Evolutionary conservation across 2,888 invertebrate species (phyloP).

Genomic region (Ochlodes sylvanus): DNA sequence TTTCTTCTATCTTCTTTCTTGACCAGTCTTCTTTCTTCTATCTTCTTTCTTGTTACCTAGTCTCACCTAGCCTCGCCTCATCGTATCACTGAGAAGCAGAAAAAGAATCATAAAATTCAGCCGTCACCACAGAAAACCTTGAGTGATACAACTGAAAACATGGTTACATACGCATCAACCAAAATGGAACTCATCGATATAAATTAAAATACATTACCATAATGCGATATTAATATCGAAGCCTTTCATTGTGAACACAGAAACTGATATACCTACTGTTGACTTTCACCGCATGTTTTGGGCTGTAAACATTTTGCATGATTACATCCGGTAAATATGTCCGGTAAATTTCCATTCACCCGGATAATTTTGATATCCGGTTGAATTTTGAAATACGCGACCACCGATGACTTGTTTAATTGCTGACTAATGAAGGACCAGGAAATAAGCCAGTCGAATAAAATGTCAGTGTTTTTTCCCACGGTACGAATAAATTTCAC

Average conservation of each 20-base stretch:
- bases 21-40: too few relatives aligned
- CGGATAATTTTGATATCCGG: constrained; percentile 36
- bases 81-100: too few relatives aligned
- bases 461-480: too few relatives aligned
- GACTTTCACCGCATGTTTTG: constrained; percentile 42
- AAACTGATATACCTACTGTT: constrained; percentile 27
- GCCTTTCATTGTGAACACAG: constrained; percentile 24
- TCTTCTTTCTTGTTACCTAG: too few relatives aligned
- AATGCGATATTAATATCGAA: constrained; percentile 33
- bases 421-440: not conserved
- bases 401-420: not conserved
- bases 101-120: too few relatives aligned
- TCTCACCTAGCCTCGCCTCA: too few relatives aligned
- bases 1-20: too few relatives aligned
- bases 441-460: not conserved
- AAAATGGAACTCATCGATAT: constrained; percentile 7
- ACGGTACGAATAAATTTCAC: too few relatives aligned
- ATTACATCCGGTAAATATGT: constrained; percentile 39
- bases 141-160: not conserved
- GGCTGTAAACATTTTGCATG: constrained; percentile 42
- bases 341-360: constrained; percentile 36
- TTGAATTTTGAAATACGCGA: not conserved
- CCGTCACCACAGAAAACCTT: too few relatives aligned
- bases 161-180: constrained; percentile 6
- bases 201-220: constrained; percentile 27